phyloP scores from a whole-genome alignment of 1,140 invertebrate species.

The Dermatophagoides farinae region DNA sequence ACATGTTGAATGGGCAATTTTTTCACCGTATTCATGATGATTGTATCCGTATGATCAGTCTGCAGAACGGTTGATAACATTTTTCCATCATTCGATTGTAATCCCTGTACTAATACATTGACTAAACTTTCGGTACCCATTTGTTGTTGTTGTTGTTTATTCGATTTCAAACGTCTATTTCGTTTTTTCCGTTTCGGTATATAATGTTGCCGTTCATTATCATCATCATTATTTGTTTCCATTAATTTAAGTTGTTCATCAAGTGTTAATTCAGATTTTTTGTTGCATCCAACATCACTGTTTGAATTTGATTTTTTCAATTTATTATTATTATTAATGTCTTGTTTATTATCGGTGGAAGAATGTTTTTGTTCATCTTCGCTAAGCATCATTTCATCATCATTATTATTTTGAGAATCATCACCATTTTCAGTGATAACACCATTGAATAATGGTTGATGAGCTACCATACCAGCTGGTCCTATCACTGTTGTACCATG shows the following conservation, averaged over 20 bases:
- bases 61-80: constrained; percentile 13
- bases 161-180: background rate
- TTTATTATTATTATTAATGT: background rate
- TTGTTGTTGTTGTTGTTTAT: background rate
- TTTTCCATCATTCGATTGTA: constrained; percentile 9
- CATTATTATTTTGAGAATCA: background rate
- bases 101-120: constrained; percentile 14
- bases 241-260: background rate
- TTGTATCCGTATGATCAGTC: background rate
- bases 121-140: constrained; percentile 14
- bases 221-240: background rate
- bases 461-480: background rate
- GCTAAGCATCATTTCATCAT: background rate
- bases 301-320: background rate
- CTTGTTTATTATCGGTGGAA: background rate
- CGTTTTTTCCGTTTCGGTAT: background rate
- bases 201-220: background rate
- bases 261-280: background rate
- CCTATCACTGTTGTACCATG: background rate
- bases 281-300: background rate
- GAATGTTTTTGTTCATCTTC: background rate
- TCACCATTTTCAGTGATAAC: background rate
- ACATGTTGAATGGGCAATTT: constrained; percentile 5
- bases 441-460: background rate
- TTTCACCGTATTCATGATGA: constrained; percentile 9